These are phyloP conservation scores for Caenorhabditis tropicalis DNA, from an alignment of 1,140 invertebrate genomes.

Conservation along the genomic window DNA sequence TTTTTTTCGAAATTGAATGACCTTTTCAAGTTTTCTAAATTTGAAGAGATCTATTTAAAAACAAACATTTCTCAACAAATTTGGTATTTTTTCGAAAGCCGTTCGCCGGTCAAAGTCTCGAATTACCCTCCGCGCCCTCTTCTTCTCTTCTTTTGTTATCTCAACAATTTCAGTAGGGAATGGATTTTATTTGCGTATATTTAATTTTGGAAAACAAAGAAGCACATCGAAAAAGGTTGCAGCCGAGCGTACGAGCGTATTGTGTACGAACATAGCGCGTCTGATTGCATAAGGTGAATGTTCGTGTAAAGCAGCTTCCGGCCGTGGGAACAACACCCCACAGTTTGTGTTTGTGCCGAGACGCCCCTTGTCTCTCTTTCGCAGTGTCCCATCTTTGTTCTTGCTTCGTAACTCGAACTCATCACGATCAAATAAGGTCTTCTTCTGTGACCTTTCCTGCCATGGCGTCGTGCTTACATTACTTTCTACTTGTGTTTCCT, in stretches of 20 bases:
- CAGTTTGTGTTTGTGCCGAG: conserved; percentile 24
- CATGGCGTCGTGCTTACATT: not conserved
- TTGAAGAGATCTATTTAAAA: not conserved
- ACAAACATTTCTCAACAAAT: conserved; percentile 19
- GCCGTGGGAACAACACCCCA: conserved; percentile 39
- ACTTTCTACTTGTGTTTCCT: not conserved
- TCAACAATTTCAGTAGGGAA: conserved; percentile 14
- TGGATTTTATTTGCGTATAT: conserved; percentile 36
- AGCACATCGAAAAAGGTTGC: conserved; percentile 32
- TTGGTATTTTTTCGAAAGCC: conserved; percentile 33
- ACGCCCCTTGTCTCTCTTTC: conserved; percentile 15
- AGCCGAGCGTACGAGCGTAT: conserved; percentile 27
- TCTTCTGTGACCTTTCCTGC: not conserved
- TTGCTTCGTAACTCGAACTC: conserved; percentile 36
- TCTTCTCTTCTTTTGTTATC: not conserved
- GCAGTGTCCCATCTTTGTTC: conserved; percentile 24
- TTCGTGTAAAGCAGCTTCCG: conserved; percentile 43
- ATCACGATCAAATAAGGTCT: conserved; percentile 43
- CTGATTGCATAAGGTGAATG: conserved; percentile 38
- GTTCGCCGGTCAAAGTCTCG: conserved; percentile 10
- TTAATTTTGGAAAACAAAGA: conserved; percentile 45
- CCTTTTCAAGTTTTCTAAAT: not conserved
- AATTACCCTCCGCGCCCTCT: not conserved
- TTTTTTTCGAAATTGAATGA: not conserved
- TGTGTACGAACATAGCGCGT: conserved; percentile 30